phyloP scores from a whole-genome alignment of 2,113 vertebrate genomes.

The Salvelinus fontinalis region DNA sequence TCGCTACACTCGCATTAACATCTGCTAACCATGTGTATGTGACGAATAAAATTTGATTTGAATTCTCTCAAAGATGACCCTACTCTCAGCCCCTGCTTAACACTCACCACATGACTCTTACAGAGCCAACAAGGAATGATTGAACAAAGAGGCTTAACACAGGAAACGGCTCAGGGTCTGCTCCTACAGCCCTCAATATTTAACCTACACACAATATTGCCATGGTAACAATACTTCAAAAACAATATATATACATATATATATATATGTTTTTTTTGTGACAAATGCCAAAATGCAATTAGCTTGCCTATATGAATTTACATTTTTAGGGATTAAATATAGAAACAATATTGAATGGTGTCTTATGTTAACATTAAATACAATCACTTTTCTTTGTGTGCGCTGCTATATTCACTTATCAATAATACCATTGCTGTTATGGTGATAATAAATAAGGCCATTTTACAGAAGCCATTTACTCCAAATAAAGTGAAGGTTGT shows the following conservation, averaged over 20 bases:
- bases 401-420: constrained; percentile 7
- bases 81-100: not conserved
- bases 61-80: not conserved
- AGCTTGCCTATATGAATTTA: constrained; percentile 2
- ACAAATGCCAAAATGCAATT: not conserved
- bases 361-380: not conserved
- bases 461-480: constrained; percentile 38
- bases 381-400: constrained; percentile 2
- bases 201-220: not conserved
- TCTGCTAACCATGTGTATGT: no score
- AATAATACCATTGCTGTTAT: constrained; percentile 24
- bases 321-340: constrained; percentile 20
- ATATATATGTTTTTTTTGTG: not conserved
- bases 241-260: not conserved
- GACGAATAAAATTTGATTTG: no score
- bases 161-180: not conserved
- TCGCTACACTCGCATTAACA: no score
- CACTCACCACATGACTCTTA: not conserved
- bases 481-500: constrained; percentile 39
- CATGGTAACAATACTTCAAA: not conserved
- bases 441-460: constrained; percentile 31
- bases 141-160: not conserved
- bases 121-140: not conserved
- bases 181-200: not conserved
- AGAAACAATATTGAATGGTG: not conserved